phyloP scores from a whole-genome alignment of 2,113 vertebrate genomes.

The Siniperca chuatsi region DNA sequence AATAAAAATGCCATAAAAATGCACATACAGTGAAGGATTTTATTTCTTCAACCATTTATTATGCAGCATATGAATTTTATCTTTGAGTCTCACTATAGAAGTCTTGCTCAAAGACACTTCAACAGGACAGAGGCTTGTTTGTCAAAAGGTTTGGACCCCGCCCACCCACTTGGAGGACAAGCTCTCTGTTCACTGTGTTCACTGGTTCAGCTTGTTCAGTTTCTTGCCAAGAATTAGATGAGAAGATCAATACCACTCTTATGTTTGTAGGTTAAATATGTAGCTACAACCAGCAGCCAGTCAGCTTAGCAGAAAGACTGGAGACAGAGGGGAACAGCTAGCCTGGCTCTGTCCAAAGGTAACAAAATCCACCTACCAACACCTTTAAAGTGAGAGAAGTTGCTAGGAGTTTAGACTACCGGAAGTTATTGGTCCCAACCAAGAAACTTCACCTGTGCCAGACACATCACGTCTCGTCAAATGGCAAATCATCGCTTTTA shows the following conservation, averaged over 20 bases:
- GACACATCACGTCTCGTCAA: neutral
- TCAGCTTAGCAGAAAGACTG: neutral
- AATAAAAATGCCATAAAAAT: neutral
- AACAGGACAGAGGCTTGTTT: neutral
- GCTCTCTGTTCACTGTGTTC: no score
- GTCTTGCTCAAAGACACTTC: constrained; percentile 1
- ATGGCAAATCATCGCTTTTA: neutral
- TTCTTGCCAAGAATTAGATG: neutral
- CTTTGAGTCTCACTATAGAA: constrained; percentile 4
- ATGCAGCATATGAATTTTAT: constrained; percentile 12
- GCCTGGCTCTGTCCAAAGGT: neutral
- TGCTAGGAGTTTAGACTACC: neutral
- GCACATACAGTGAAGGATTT: neutral
- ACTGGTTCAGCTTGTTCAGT: neutral
- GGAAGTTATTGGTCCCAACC: neutral
- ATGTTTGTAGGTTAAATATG: neutral
- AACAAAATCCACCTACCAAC: neutral
- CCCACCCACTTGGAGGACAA: neutral
- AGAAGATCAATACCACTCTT: neutral
- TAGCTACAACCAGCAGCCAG: neutral
- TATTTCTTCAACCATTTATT: neutral
- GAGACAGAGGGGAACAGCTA: neutral
- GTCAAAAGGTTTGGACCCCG: neutral
- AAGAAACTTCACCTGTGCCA: neutral
- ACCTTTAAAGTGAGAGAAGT: neutral